Percentiles rank a stretch among this genome's conserved stretches.
These are phyloP conservation scores for Myopa testacea DNA, from an alignment of 2,888 invertebrate species.

Conservation along the genomic window DNA sequence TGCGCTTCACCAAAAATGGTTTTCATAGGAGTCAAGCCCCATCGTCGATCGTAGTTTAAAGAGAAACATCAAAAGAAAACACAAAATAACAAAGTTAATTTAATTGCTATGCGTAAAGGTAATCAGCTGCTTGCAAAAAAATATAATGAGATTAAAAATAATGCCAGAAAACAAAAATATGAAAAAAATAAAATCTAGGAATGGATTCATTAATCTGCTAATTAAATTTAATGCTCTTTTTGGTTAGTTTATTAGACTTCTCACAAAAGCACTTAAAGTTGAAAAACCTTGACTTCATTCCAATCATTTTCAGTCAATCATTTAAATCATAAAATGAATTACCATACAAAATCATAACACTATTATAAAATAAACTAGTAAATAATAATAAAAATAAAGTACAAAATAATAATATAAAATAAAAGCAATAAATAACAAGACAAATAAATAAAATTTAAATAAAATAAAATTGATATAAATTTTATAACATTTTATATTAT, in stretches of 20 bases:
- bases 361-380: background rate
- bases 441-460: background rate
- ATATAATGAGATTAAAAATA: background rate
- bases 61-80: background rate
- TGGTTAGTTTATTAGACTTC: background rate
- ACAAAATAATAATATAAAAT: background rate
- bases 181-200: background rate
- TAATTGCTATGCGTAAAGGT: too few relatives aligned
- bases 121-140: background rate
- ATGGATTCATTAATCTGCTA: background rate
- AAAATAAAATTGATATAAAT: background rate
- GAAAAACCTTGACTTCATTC: background rate
- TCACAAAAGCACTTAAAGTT: background rate
- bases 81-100: too few relatives aligned
- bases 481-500: too few relatives aligned
- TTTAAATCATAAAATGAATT: background rate
- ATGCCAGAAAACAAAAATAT: background rate
- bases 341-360: background rate
- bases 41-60: background rate
- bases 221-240: background rate
- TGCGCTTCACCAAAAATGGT: background rate
- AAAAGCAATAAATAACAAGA: background rate
- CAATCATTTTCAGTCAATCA: background rate
- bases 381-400: background rate
- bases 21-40: background rate